Percentiles rank a stretch among this genome's conserved stretches.
These are phyloP conservation scores for Elymnias hypermnestra DNA, from an alignment of 1,140 invertebrate species.

Conservation along the genomic window DNA sequence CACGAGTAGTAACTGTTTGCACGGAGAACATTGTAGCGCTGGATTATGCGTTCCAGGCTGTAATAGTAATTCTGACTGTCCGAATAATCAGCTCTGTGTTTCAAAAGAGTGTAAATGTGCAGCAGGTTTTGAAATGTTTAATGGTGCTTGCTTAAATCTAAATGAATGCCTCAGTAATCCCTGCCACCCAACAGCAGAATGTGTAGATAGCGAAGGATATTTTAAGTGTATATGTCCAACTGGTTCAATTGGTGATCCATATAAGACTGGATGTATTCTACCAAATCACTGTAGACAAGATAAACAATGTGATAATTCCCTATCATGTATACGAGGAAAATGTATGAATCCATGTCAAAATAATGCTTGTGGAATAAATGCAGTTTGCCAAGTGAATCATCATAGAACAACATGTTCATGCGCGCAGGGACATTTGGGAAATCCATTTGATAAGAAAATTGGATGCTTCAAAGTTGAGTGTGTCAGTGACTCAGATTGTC, in stretches of 20 bases:
- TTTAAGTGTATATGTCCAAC: slow-evolving; percentile 87
- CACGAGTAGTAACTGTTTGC: slow-evolving; percentile 90
- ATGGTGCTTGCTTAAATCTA: slow-evolving; percentile 84
- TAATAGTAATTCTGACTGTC: slow-evolving; percentile 87
- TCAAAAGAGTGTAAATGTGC: slow-evolving; percentile 87
- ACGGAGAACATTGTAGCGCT: slow-evolving; percentile 90
- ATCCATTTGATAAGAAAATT: slow-evolving; percentile 82
- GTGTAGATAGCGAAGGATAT: slow-evolving; percentile 87
- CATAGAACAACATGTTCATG: slow-evolving; percentile 85
- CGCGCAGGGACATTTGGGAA: slow-evolving; percentile 86
- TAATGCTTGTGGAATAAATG: slow-evolving; percentile 83
- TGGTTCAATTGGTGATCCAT: slow-evolving; percentile 87
- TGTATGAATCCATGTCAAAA: slow-evolving; percentile 86
- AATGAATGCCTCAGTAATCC: slow-evolving; percentile 87
- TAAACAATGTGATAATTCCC: slow-evolving; percentile 82
- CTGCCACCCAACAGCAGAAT: slow-evolving; percentile 87
- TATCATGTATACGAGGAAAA: slow-evolving; percentile 83
- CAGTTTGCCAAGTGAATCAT: slow-evolving; percentile 82
- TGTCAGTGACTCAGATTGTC: slow-evolving; percentile 84
- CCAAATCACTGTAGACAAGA: slow-evolving; percentile 84
- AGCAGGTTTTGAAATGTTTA: slow-evolving; percentile 81
- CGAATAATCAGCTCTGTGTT: slow-evolving; percentile 86
- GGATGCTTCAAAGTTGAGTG: slow-evolving; percentile 92
- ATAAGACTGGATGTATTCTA: slow-evolving; percentile 82
- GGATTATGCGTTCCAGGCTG: slow-evolving; percentile 90